Percentiles rank a stretch among this genome's conserved stretches.
Evolutionary conservation across 2,888 invertebrate species (phyloP).

Genomic region (Macroteleia sp.): DNA sequence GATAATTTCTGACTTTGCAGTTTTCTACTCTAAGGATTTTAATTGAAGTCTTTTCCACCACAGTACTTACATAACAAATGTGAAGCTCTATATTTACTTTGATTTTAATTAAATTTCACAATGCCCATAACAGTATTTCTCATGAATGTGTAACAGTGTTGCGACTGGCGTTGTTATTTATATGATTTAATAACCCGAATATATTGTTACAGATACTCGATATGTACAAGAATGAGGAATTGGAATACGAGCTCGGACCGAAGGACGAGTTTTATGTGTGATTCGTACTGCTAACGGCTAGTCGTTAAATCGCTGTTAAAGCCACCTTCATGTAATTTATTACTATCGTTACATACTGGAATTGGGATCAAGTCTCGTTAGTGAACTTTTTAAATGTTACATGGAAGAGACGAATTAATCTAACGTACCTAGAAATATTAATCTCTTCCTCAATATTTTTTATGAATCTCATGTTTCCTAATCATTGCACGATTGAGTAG

Average conservation of each 20-base stretch:
- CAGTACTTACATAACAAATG: no score
- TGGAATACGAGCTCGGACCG: conserved; percentile 94
- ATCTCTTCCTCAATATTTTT: conserved; percentile 80
- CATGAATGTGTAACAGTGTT: background rate
- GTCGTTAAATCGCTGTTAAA: conserved; percentile 63
- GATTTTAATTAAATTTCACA: conserved; percentile 29
- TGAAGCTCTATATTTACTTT: no score
- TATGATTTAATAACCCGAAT: conserved; percentile 30
- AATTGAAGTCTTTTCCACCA: no score
- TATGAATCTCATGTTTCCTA: conserved; percentile 75
- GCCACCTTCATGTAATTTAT: conserved; percentile 76
- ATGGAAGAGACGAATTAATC: conserved; percentile 64
- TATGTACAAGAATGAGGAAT: conserved; percentile 96
- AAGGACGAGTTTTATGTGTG: conserved; percentile 96
- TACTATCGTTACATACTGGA: conserved; percentile 80
- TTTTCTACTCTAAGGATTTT: no score
- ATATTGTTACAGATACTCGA: conserved; percentile 90
- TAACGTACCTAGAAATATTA: conserved; percentile 74
- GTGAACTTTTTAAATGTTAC: conserved; percentile 67
- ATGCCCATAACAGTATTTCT: conserved; percentile 19
- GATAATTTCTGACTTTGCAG: no score
- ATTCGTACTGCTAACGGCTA: conserved; percentile 71
- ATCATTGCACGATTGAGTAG: conserved; percentile 76
- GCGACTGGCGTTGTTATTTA: conserved; percentile 12
- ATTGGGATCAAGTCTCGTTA: conserved; percentile 83